These are phyloP conservation scores for Pantherophis guttatus DNA, from an alignment of 2,113 vertebrate species.

Conservation along the genomic window DNA sequence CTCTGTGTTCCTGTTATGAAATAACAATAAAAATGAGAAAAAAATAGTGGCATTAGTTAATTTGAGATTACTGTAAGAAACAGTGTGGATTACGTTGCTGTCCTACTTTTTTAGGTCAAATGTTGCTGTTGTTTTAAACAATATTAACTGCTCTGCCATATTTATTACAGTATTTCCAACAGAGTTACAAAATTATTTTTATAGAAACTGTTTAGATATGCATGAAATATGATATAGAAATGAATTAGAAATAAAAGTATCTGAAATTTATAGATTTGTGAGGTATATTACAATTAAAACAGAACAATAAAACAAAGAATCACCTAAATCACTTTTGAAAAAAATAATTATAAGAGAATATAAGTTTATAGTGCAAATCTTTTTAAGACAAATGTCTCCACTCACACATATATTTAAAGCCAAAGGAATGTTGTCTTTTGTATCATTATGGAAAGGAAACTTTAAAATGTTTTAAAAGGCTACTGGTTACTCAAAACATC, in stretches of 20 bases:
- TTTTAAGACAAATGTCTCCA: slow-evolving; percentile 34
- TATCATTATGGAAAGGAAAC: slow-evolving; percentile 50
- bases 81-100: background rate
- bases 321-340: background rate
- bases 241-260: background rate
- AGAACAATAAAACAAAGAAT: background rate
- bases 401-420: slow-evolving; percentile 30
- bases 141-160: background rate
- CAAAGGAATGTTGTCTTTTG: slow-evolving; percentile 39
- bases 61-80: background rate
- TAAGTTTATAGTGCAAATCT: background rate
- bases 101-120: background rate
- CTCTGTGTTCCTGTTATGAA: background rate
- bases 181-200: background rate
- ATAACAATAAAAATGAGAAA: background rate
- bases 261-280: background rate
- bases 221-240: background rate
- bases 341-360: background rate
- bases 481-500: slow-evolving; percentile 44
- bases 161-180: background rate
- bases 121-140: background rate
- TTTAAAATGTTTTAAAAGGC: slow-evolving; percentile 47
- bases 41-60: background rate
- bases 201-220: background rate
- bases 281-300: background rate